A percentile compares a stretch with the other conserved stretches of the same genome.
Evolutionary conservation across 92 coral and sea anemone genomes (phyloP).

Genomic region (Anthopleura xanthogrammica): DNA sequence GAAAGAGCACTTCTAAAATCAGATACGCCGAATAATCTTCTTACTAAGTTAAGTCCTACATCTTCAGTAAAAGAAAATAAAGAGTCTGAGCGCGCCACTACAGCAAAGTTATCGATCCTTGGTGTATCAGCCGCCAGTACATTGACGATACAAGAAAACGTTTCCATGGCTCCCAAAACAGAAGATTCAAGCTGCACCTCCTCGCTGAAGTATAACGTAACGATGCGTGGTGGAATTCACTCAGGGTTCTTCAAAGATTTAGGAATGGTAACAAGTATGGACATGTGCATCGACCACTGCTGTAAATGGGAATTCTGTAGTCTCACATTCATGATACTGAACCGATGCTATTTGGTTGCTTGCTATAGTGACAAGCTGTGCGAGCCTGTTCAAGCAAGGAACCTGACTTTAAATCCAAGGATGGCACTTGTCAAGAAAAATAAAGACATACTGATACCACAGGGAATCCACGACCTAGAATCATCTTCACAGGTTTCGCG

Average conservation of each 20-base stretch:
- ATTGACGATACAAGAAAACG: not conserved
- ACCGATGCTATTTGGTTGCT: constrained; percentile 71
- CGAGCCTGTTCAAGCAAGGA: constrained; percentile 51
- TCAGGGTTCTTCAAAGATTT: constrained; percentile 76
- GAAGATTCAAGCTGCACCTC: constrained; percentile 22
- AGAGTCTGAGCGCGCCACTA: not conserved
- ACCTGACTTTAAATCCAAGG: constrained; percentile 35
- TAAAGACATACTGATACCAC: not conserved
- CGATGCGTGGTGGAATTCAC: constrained; percentile 73
- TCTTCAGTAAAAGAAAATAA: not conserved
- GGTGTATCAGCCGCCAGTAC: not conserved
- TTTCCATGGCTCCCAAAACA: not conserved
- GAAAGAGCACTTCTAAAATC: constrained; percentile 8
- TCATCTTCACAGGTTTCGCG: not conserved
- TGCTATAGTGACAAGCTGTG: constrained; percentile 80
- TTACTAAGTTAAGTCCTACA: not conserved
- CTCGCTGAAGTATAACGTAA: constrained; percentile 37
- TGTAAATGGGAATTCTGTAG: constrained; percentile 62
- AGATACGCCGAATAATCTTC: not conserved
- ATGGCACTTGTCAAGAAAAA: constrained; percentile 37
- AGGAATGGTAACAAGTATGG: constrained; percentile 52
- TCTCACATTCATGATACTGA: constrained; percentile 65
- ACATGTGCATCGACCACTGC: constrained; percentile 61
- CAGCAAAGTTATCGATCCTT: not conserved
- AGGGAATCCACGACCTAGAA: not conserved